phyloP scores from a whole-genome alignment of 2,888 invertebrate genomes.

The Mantis religiosa region DNA sequence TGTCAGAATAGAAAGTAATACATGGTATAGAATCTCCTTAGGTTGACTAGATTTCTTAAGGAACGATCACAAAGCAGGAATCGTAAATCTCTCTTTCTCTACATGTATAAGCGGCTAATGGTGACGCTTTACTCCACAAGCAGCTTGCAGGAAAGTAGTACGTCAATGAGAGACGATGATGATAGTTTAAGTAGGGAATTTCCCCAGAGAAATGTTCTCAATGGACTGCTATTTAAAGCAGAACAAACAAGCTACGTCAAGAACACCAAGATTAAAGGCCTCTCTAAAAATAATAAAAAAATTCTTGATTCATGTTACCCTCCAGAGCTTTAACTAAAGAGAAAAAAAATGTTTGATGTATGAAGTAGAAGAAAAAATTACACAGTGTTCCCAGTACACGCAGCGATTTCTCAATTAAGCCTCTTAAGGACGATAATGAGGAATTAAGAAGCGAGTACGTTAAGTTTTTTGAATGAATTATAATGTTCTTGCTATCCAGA shows the following conservation, averaged over 20 bases:
- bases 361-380: too few species aligned
- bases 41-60: not conserved
- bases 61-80: not conserved
- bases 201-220: not conserved
- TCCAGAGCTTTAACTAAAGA: too few species aligned
- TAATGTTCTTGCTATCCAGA: too few species aligned
- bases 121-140: not conserved
- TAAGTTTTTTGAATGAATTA: too few species aligned
- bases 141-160: not conserved
- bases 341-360: too few species aligned
- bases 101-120: not conserved
- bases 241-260: not conserved
- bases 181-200: not conserved
- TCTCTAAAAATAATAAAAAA: too few species aligned
- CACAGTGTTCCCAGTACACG: too few species aligned
- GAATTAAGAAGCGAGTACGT: too few species aligned
- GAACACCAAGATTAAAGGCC: not conserved
- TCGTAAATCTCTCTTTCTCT: not conserved
- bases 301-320: too few species aligned
- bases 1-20: too few species aligned
- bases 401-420: too few species aligned
- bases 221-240: not conserved
- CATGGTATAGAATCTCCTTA: not conserved
- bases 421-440: too few species aligned
- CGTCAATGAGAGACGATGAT: not conserved